These are phyloP conservation scores for Sminthopsis crassicaudata DNA, from an alignment of 2,113 vertebrate genomes.

Conservation along the genomic window DNA sequence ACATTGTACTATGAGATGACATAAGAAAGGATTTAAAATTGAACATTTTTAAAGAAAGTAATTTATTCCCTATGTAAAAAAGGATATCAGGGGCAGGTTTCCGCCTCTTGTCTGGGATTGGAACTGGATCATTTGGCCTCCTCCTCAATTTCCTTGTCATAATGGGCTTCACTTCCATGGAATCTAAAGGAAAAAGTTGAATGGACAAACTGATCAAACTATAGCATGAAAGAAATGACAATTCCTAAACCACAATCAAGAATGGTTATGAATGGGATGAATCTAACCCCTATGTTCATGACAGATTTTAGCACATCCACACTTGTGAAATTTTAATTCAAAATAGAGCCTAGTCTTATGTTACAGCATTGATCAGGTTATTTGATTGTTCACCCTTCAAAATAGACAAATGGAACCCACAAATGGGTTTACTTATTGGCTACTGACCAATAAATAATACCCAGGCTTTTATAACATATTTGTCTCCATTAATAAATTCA, in stretches of 20 bases:
- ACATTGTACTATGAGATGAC: background rate
- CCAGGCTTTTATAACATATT: background rate
- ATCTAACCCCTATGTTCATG: accelerated
- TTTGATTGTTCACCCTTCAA: background rate
- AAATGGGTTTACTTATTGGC: background rate
- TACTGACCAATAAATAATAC: background rate
- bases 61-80: constrained; percentile 44
- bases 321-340: background rate
- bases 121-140: constrained; percentile 97
- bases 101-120: constrained; percentile 97
- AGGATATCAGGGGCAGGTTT: constrained; percentile 99
- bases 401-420: background rate
- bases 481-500: constrained; percentile 2
- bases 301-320: background rate
- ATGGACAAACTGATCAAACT: constrained; percentile 28
- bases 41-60: background rate
- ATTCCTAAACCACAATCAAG: background rate
- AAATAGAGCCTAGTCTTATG: background rate
- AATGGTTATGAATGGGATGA: background rate
- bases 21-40: background rate
- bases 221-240: background rate
- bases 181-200: constrained; percentile 87
- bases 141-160: constrained; percentile 97
- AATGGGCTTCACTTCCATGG: constrained; percentile 99
- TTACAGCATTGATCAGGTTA: background rate